Evolutionary conservation across 2,797 vertebrate species (phyloP).

Genomic region (Dicrostonyx torquatus): DNA sequence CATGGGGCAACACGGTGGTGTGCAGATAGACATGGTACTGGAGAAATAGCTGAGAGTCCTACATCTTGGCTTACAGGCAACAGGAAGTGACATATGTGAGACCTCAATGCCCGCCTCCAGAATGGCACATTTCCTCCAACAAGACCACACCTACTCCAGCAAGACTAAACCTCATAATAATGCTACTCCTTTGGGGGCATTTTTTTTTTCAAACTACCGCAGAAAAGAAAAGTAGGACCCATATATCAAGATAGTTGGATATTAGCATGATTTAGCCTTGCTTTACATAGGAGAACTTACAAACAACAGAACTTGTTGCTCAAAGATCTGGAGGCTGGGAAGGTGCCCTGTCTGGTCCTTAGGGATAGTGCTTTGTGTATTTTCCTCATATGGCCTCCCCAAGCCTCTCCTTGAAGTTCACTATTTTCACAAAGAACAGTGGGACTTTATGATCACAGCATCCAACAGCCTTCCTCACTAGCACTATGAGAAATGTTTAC

Average conservation of each 20-base stretch:
- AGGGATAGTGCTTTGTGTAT: not conserved
- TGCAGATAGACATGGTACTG: not conserved
- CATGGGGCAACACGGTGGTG: not conserved
- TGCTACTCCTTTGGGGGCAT: not conserved
- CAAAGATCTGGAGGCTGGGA: not conserved
- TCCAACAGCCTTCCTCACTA: not conserved
- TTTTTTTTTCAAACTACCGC: not conserved
- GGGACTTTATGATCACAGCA: not conserved
- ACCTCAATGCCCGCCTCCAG: not conserved
- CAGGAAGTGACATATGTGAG: not conserved
- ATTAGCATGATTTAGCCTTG: not conserved
- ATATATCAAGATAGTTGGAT: not conserved
- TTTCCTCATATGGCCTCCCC: no score
- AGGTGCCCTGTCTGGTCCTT: not conserved
- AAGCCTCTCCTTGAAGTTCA: not conserved
- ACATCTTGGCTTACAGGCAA: not conserved
- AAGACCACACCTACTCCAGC: not conserved
- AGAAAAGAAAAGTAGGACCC: accelerated
- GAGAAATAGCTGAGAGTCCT: not conserved
- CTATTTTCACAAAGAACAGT: accelerated
- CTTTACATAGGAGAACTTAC: not conserved
- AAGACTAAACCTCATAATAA: not conserved
- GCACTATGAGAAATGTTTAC: not conserved
- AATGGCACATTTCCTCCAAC: not conserved
- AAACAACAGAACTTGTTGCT: not conserved